Base-by-base conservation (phyloP, 2,797 vertebrate species). In the Zenarchopterus dispar region DNA sequence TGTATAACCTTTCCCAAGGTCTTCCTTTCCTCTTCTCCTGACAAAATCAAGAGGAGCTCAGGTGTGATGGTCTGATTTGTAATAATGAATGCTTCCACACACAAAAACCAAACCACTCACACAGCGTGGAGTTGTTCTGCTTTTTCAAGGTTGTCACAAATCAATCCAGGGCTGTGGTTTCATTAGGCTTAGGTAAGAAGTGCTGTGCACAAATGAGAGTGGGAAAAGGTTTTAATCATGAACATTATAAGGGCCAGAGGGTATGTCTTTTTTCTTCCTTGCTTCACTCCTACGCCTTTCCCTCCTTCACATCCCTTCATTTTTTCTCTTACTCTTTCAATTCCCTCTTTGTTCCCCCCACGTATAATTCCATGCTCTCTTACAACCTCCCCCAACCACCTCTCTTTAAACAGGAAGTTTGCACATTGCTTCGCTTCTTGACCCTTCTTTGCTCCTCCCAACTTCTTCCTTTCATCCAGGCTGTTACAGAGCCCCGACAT, bases 121-220 rank as follows among this genome's bases (percentile, higher is more conserved):
- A 60, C 62, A 39, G 1, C 54, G 33, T 39, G 46, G 41, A 59
- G 41, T 48, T 55, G 50, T 10, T 49, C 18, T 2, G 56, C 62
- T 15, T 51, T 61, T 68, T 80, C 79, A 74, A 83, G 82, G 82
- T 79, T 75, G 81, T 70, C 78, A 82, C 75, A 67, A 81, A 87
- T 86, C 82, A 80, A 76, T 81, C 72, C 22, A 0, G 26, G 58
- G 69, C 65, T 77, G 69, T 86, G 59, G 82, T 86, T 84, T 84
- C 67, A 83, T 81, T 76, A 82, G 48, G 56, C 44, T 64, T 63
- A 80, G 70, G 80, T 86, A 80, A 76, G 45, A 62, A 80, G 49
- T 78, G 53, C 67, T 70, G 67, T 75, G 69, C 63, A 62, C 67
- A 73, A 76, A 85, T 63, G 63, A 64, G 69, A 59, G 24, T 47